Conservation (phyloP, 2,888 invertebrate genomes). For the Acanthopleura granulata region DNA sequence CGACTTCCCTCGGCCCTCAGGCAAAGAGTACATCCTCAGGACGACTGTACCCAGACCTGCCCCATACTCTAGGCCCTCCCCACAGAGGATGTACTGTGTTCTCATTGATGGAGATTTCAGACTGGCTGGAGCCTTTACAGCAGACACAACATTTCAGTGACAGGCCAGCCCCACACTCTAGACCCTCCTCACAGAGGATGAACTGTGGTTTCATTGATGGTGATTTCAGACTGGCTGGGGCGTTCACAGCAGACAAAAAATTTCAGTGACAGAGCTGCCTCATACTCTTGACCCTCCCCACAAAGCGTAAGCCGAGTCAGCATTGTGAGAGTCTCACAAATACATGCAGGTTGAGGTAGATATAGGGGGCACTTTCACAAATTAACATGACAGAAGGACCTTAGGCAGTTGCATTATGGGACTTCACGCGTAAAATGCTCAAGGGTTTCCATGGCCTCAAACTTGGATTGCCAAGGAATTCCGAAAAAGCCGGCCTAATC, state of each 20-base stretch:
- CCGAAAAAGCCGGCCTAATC: too few relatives aligned
- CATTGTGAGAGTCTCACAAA: too few relatives aligned
- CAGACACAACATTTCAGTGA: slow-evolving; percentile 78
- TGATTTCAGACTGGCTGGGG: slow-evolving; percentile 81
- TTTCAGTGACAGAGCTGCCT: slow-evolving; percentile 74
- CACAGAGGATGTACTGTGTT: slow-evolving; percentile 80
- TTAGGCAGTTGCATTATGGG: too few relatives aligned
- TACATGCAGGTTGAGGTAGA: too few relatives aligned
- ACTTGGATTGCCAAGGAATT: too few relatives aligned
- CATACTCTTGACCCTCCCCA: too few relatives aligned
- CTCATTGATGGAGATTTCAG: slow-evolving; percentile 79
- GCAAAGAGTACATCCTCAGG: slow-evolving; percentile 78
- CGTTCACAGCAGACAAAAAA: slow-evolving; percentile 83
- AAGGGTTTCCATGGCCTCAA: too few relatives aligned
- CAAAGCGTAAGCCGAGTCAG: too few relatives aligned
- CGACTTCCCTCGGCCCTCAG: slow-evolving; percentile 74
- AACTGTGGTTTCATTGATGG: slow-evolving; percentile 80
- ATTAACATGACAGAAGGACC: too few relatives aligned
- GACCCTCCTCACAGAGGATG: slow-evolving; percentile 77
- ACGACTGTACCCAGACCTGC: slow-evolving; percentile 76
- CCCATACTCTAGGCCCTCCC: slow-evolving; percentile 75
- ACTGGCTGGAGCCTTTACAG: slow-evolving; percentile 84
- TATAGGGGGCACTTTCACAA: too few relatives aligned
- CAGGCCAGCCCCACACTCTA: slow-evolving; percentile 76
- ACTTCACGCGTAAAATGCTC: too few relatives aligned